Base-by-base conservation (phyloP, 1,140 invertebrate species). In the Andricus grossulariae region DNA sequence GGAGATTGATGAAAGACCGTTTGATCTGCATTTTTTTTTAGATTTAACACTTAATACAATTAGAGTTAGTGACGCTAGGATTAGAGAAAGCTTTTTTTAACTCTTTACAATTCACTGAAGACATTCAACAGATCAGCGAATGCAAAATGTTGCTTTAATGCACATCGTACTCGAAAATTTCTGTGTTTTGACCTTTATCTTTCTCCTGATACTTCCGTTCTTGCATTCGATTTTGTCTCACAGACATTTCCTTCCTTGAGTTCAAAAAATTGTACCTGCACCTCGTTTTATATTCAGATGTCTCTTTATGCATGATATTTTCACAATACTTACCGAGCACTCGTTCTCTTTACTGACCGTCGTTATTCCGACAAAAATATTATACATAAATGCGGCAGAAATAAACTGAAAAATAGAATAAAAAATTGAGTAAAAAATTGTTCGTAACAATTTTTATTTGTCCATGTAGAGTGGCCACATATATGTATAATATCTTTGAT, bases 291-390 rank as follows among this genome's bases (percentile, higher is more conserved):
- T 39, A 66, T 39, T 66, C 60, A 66, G 32, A 66, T 66, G 60
- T 66, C 60, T 66, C 60, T 66, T 45, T 66, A 66, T 66, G 60
- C 60, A 66, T 66, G 60, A 66, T 66, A 66, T 45, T 66, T 66
- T 66, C 60, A 66, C 60, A 25, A 66, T 66, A n/a, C 32, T 39
- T 66, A 66, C 25, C 32, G 60, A 66, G 60, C 60, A 66, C 60
- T 66, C 60, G 25, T 66, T 66, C 60, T 66, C 60, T 66, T 66
- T 66, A 66, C 60, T 66, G 60, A 66, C 32, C 60, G 16, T 66
- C 57, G 57, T 60, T 25, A 25, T 32, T 60, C 25, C 60, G 25
- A 11, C 7, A 45, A 45, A 45, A 11, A 45, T 11, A 45, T 11
- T 45, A 11, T 45, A 45, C 39, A 45, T 45, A 45, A 45, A 45